phyloP scores from a whole-genome alignment of 2,888 invertebrate genomes.

The Hanleya hanleyi region DNA sequence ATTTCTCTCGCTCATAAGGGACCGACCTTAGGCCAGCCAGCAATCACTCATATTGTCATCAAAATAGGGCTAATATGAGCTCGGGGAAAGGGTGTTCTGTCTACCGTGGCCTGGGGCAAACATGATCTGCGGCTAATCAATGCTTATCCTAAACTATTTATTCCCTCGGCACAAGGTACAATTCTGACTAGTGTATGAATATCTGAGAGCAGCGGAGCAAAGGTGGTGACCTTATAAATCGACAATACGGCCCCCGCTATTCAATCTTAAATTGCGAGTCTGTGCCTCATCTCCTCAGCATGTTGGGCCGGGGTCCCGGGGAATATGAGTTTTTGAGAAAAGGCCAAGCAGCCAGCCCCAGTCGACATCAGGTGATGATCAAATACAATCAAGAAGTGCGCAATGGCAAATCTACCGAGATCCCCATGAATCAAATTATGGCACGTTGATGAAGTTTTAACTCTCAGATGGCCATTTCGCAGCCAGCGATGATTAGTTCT shows the following conservation, averaged over 20 bases:
- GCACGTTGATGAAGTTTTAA: not conserved
- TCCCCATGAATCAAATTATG: slow-evolving; percentile 7
- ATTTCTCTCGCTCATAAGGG: not conserved
- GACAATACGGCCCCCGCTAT: too few relatives aligned
- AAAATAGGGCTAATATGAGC: not conserved
- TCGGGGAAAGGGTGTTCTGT: not conserved
- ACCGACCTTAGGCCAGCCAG: not conserved
- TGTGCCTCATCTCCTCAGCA: too few relatives aligned
- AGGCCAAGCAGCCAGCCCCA: too few relatives aligned
- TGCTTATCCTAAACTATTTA: not conserved
- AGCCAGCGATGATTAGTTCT: not conserved
- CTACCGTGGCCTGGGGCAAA: not conserved
- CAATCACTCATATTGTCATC: slow-evolving; percentile 7
- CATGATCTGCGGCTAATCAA: not conserved
- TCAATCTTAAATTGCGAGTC: too few relatives aligned
- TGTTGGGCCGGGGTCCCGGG: too few relatives aligned
- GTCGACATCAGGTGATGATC: not conserved
- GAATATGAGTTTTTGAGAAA: too few relatives aligned
- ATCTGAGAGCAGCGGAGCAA: too few relatives aligned
- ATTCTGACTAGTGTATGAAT: too few relatives aligned
- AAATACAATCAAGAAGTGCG: not conserved
- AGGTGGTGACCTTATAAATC: too few relatives aligned
- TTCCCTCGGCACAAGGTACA: too few relatives aligned
- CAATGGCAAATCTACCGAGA: not conserved
- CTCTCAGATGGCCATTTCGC: not conserved